Conservation (phyloP, 92 coral and sea anemone genomes). For the Muricea muricata region DNA sequence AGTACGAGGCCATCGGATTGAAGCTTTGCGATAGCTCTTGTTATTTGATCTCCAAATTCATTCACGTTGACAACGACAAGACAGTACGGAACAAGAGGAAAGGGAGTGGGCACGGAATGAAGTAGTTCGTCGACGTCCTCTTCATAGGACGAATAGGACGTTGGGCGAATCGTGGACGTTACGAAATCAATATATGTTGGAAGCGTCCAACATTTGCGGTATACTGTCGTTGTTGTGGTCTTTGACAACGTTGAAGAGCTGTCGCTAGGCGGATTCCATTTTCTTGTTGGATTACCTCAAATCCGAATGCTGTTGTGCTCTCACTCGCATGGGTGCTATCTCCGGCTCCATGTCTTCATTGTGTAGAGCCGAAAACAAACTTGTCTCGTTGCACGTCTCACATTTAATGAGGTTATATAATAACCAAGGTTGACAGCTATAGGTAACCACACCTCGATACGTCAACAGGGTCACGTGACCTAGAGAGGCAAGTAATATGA, state of each 20-base stretch:
- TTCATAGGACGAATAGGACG: conserved; percentile 10
- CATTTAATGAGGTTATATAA: background rate
- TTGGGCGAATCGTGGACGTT: conserved; percentile 11
- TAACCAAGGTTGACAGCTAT: too few relatives aligned
- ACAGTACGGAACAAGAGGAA: background rate
- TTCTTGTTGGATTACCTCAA: too few relatives aligned
- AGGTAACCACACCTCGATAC: too few relatives aligned
- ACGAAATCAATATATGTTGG: conserved; percentile 15
- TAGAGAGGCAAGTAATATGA: too few relatives aligned
- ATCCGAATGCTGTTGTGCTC: too few relatives aligned
- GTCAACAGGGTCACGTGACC: too few relatives aligned
- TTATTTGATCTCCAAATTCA: background rate
- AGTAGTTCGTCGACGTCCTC: conserved; percentile 17
- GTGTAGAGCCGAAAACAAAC: background rate
- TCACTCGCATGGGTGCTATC: background rate
- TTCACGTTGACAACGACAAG: background rate
- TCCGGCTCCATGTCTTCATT: conserved; percentile 9
- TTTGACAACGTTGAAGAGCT: conserved; percentile 22
- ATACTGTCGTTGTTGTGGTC: conserved; percentile 10
- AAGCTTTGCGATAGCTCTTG: background rate
- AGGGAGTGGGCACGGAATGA: background rate
- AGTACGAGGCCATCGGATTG: conserved; percentile 13
- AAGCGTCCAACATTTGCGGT: conserved; percentile 30
- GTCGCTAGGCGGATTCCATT: conserved; percentile 7
- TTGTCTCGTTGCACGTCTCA: background rate